Evolutionary conservation across 2,888 invertebrate species (phyloP).

Genomic region (Pedicia rivosa): DNA sequence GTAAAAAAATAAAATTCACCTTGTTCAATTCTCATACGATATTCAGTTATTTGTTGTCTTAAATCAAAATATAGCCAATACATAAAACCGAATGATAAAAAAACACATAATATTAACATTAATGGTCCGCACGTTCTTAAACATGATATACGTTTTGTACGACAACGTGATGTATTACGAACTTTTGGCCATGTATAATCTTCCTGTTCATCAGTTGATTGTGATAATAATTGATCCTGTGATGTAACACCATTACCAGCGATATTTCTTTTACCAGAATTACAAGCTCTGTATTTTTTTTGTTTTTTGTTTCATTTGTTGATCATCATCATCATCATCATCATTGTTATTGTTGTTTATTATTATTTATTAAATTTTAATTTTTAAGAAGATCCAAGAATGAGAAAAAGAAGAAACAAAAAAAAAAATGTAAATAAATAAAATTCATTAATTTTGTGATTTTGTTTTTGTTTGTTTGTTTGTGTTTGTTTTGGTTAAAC

Average conservation of each 20-base stretch:
- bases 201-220: conserved; percentile 43
- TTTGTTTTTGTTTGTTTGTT: too few relatives aligned
- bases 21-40: conserved; percentile 29
- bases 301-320: too few relatives aligned
- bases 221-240: conserved; percentile 44
- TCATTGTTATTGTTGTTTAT: too few relatives aligned
- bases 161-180: conserved; percentile 20
- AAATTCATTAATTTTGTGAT: too few relatives aligned
- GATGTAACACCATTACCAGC: conserved; percentile 32
- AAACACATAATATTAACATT: conserved; percentile 20
- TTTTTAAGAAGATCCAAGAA: too few relatives aligned
- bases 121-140: conserved; percentile 24
- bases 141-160: conserved; percentile 21
- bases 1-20: conserved; percentile 15
- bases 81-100: conserved; percentile 23
- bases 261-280: conserved; percentile 9
- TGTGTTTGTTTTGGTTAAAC: too few relatives aligned
- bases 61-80: conserved; percentile 30
- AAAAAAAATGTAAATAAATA: too few relatives aligned
- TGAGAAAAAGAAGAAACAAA: not conserved
- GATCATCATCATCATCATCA: too few relatives aligned
- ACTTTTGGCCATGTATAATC: conserved; percentile 29
- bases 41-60: conserved; percentile 25
- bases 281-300: conserved; percentile 6
- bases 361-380: too few relatives aligned